Evolutionary conservation across 2,888 invertebrate species (phyloP).

Genomic region (Euzophera pinguis): DNA sequence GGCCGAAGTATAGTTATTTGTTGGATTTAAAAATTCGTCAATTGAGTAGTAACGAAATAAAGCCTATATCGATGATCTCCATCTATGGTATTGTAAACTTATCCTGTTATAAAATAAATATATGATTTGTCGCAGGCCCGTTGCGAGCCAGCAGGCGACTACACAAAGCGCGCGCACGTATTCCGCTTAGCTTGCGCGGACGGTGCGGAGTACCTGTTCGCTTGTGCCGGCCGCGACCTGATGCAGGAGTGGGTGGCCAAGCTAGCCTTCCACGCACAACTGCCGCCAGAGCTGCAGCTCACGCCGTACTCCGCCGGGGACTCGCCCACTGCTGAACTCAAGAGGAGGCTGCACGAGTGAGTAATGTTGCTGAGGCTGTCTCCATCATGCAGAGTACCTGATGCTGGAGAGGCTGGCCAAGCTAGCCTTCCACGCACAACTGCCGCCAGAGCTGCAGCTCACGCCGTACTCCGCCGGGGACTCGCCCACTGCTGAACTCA

Average conservation of each 20-base stretch:
- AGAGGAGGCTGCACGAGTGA: constrained; percentile 50
- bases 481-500: too few species aligned
- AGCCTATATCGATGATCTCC: not conserved
- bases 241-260: constrained; percentile 96
- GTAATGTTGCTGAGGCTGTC: too few species aligned
- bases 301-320: constrained; percentile 87
- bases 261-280: constrained; percentile 94
- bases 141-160: constrained; percentile 94
- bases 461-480: too few species aligned
- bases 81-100: too few species aligned
- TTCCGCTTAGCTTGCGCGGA: constrained; percentile 93
- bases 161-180: constrained; percentile 96
- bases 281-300: constrained; percentile 93
- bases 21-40: too few species aligned
- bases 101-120: not conserved
- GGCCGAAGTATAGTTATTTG: too few species aligned
- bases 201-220: constrained; percentile 95
- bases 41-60: too few species aligned
- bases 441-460: too few species aligned
- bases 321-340: constrained; percentile 56
- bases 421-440: too few species aligned
- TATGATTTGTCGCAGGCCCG: constrained; percentile 78
- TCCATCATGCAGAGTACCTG: constrained; percentile 40
- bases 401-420: too few species aligned
- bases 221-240: constrained; percentile 85